These are phyloP conservation scores for Harpagifer antarcticus DNA, from an alignment of 2,797 vertebrate genomes.

Conservation along the genomic window DNA sequence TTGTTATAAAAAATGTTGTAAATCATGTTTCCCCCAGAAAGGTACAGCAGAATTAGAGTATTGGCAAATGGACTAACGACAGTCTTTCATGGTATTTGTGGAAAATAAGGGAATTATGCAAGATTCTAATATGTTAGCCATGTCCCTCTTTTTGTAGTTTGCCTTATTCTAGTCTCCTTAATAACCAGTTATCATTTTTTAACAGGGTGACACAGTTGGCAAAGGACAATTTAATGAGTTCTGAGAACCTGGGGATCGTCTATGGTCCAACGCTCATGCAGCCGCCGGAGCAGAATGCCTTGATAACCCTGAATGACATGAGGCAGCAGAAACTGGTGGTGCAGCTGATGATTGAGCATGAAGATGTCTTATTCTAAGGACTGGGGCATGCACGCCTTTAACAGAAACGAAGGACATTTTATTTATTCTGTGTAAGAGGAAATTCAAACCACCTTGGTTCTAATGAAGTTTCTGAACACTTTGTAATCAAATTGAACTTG, in stretches of 20 bases:
- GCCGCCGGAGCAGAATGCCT: conserved; percentile 94
- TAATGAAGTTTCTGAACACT: conserved; percentile 61
- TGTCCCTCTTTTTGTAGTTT: conserved; percentile 2
- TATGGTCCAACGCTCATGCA: conserved; percentile 98
- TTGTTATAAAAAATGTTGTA: no score
- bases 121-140: neutral
- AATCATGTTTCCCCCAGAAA: neutral
- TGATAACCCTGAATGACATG: conserved; percentile 97
- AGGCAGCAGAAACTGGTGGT: conserved; percentile 97
- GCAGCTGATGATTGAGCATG: conserved; percentile 98
- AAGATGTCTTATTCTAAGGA: conserved; percentile 96
- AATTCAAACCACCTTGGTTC: conserved; percentile 75
- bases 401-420: conserved; percentile 65
- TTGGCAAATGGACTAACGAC: neutral
- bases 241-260: conserved; percentile 97
- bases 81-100: conserved; percentile 9
- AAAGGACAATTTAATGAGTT: conserved; percentile 98
- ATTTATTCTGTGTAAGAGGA: conserved; percentile 81
- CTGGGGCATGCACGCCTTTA: conserved; percentile 20
- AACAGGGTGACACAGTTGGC: conserved; percentile 94
- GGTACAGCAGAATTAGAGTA: neutral
- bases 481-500: conserved; percentile 76
- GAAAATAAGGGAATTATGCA: neutral
- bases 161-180: neutral
- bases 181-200: conserved; percentile 19